Conservation (phyloP, 1,140 invertebrate genomes). For the Brachionus manjavacas region DNA sequence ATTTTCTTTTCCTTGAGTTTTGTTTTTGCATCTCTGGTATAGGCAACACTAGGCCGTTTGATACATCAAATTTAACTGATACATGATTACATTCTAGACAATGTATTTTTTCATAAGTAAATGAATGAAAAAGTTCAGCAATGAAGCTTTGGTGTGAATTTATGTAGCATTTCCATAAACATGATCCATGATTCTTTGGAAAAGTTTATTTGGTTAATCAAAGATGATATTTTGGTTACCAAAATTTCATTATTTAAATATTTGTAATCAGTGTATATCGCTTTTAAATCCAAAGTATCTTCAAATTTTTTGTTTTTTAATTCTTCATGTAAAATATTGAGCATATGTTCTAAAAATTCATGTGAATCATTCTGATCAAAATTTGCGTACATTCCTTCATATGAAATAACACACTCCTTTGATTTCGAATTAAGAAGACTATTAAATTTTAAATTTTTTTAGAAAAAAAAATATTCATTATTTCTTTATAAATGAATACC, state of each 20-base stretch:
- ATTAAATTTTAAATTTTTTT: too few species aligned
- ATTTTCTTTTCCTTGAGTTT: background rate
- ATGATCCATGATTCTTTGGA: background rate
- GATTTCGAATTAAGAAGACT: background rate
- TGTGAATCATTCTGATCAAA: background rate
- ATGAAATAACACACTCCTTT: background rate
- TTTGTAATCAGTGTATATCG: background rate
- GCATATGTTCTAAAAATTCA: background rate
- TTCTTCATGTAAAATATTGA: constrained; percentile 5
- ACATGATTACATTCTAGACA: background rate
- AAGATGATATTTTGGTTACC: background rate
- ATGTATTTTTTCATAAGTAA: background rate
- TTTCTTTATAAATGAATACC: too few species aligned
- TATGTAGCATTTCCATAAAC: background rate
- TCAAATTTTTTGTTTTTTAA: background rate
- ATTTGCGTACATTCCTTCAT: background rate
- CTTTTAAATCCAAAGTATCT: background rate
- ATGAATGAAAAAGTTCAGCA: background rate
- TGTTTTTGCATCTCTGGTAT: background rate
- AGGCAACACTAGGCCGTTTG: background rate
- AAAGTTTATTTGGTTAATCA: background rate
- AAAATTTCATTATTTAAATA: background rate
- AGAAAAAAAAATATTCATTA: too few species aligned
- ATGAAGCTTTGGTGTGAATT: background rate
- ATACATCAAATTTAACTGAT: background rate